Evolutionary conservation across 2,888 invertebrate genomes (phyloP), one percentile per base, ranked within the genome.

Genomic region (Isotomurus palustris): DNA sequence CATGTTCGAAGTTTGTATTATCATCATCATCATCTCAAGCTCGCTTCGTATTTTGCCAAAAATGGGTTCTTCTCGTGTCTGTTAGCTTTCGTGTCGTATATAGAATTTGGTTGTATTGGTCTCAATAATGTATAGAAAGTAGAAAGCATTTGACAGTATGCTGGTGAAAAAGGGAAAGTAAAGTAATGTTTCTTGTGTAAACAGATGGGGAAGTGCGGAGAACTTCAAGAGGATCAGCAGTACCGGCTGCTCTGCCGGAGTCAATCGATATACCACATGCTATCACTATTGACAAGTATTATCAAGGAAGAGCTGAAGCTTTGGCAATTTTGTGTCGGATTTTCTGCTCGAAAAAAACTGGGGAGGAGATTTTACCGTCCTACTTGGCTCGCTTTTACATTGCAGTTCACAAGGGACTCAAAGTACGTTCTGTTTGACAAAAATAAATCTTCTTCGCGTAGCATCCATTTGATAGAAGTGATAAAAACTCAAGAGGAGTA

Each of bases 321-420:
- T 82, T 96, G 71, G 97, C 95, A 22, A 87, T 96, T 2, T 78
- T 99, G 22, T 97, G 97, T 76, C 83, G 95, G 72, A 92, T 97
- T 73, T 88, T 99, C 75, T 95, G 93, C 76, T 87, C 95, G 0
- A 94, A 94, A 77, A 92, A 91, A 76, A 91, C 93, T 1, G 89
- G 90, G 38, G 95, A 95, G 78, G 87, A 88, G 73, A 91, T 99
- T 70, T 79, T 91, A 53, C 91, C 94, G 1, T 88, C 79, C 2
- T 97, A 97, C 78, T 80, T 95, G 71, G 91, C 95, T 10, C 82
- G 96, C 48, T 93, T 95, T 78, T 95, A 94, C 77, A 84, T 93
- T 72, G 90, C 92, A 3, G 77, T 99, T 64, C 87, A 87, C 71
- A 89, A 91, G 75, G 95, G 94, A 1, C 81, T 95, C 22, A 80